Base-by-base conservation (phyloP, 2,113 vertebrate species). In the Globicephala melas region DNA sequence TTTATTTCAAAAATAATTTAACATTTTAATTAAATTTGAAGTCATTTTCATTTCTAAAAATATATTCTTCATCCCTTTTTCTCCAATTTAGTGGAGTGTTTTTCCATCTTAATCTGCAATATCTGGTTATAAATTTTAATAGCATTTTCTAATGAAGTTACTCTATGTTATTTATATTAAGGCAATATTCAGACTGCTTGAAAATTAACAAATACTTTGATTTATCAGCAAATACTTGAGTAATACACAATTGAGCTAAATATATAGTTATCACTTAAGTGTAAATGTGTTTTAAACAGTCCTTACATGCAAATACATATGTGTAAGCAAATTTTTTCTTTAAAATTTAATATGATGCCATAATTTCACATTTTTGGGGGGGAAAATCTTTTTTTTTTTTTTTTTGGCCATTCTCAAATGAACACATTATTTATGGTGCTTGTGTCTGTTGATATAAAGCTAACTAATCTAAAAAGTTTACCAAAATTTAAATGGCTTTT, bases 1-100 rank as follows among this genome's bases (percentile, higher is more conserved):
- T 98, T 98, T 98, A 98, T 97, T 98, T 97, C 97, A 98, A 98
- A 70, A 98, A 98, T 98, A 98, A 98, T 98, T 98, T 98, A 98
- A 98, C 95, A 95, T 97, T 98, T 97, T 97, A 98, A 98, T 98
- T 98, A 98, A 98, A 98, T 97, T 93, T 97, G 96, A 96, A 97
- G 94, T 93, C 94, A 71, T 97, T 98, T 98, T 97, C 63, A 94
- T 96, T 97, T 92, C 95, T 97, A 93, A 96, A 98, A 98, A 96
- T 98, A 96, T 97, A 96, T 97, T 92, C 97, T 97, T 97, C 96
- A 98, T 96, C 95, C 79, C 83, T 90, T 96, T 58, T 80, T 95
- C 96, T 93, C 79, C 96, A 97, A 97, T 98, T 98, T 97, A 98
- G 98, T 98, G 92, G 97, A 98, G 90, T 93, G 63, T 96, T 95